A percentile compares a stretch with the other conserved stretches of the same genome.
These are phyloP conservation scores for Acanthacorydalis orientalis DNA, from an alignment of 2,888 invertebrate genomes.

Conservation along the genomic window DNA sequence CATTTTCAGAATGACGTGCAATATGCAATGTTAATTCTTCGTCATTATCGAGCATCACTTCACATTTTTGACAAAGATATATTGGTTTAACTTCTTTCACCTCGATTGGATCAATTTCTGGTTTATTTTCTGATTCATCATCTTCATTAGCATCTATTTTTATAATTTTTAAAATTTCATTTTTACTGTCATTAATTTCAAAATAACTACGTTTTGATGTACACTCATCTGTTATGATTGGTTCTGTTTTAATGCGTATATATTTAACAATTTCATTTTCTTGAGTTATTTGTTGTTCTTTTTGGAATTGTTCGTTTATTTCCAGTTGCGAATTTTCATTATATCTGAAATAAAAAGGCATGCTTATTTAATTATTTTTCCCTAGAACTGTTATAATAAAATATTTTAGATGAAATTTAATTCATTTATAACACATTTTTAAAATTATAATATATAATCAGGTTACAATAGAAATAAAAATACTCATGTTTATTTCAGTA, in stretches of 20 bases:
- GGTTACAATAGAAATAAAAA: no score
- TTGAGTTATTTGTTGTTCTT: no score
- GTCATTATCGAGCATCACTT: background rate
- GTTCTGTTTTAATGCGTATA: conserved; percentile 1
- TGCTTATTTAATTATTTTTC: background rate
- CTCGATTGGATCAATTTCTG: background rate
- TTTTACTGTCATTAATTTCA: background rate
- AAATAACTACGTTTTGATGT: no score
- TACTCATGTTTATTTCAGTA: no score
- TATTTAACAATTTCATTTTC: background rate
- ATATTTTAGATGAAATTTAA: no score
- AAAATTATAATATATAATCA: no score
- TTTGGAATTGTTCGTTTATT: no score
- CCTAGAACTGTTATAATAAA: no score
- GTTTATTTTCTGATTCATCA: background rate
- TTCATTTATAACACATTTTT: no score
- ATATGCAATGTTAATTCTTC: background rate
- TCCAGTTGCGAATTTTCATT: background rate
- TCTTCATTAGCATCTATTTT: background rate
- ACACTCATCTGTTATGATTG: background rate
- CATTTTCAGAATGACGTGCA: background rate
- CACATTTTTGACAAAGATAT: conserved; percentile 5
- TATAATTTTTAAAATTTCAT: background rate
- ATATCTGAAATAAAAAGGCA: background rate
- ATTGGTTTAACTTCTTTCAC: background rate